These are phyloP conservation scores for Dipodomys spectabilis DNA, from an alignment of 2,113 vertebrate species.

Conservation along the genomic window DNA sequence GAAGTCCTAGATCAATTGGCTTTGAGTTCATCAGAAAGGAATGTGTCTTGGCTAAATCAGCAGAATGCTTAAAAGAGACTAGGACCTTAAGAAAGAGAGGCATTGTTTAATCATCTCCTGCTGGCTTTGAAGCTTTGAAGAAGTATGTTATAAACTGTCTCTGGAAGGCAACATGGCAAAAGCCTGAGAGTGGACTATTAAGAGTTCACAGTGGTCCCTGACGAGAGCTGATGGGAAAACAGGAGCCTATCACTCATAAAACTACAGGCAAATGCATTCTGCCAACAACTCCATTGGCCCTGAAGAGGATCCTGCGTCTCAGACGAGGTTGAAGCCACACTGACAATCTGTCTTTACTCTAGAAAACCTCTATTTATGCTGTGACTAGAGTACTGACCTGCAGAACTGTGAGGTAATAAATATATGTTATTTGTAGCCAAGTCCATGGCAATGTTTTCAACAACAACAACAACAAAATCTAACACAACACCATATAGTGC, in stretches of 20 bases:
- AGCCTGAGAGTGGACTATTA: too few species aligned
- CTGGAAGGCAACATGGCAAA: too few species aligned
- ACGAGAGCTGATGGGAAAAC: background rate
- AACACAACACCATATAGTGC: background rate
- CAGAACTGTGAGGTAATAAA: background rate
- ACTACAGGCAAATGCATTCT: background rate
- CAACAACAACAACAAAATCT: too few species aligned
- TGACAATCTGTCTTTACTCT: background rate
- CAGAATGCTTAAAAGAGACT: background rate
- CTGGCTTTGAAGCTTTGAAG: background rate
- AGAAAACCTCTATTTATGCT: background rate
- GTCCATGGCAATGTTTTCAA: background rate
- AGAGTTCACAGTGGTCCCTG: background rate
- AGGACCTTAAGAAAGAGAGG: background rate
- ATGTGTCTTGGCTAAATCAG: background rate
- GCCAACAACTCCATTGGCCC: rapidly evolving
- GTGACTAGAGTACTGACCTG: background rate
- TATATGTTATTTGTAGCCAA: background rate
- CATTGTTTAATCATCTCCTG: background rate
- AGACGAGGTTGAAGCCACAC: background rate
- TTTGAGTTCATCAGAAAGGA: background rate
- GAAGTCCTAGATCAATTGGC: background rate
- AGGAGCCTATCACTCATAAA: rapidly evolving
- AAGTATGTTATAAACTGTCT: too few species aligned
- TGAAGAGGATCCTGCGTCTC: background rate